Evolutionary conservation across 2,888 invertebrate species (phyloP).

Genomic region (Dioctria rufipes): DNA sequence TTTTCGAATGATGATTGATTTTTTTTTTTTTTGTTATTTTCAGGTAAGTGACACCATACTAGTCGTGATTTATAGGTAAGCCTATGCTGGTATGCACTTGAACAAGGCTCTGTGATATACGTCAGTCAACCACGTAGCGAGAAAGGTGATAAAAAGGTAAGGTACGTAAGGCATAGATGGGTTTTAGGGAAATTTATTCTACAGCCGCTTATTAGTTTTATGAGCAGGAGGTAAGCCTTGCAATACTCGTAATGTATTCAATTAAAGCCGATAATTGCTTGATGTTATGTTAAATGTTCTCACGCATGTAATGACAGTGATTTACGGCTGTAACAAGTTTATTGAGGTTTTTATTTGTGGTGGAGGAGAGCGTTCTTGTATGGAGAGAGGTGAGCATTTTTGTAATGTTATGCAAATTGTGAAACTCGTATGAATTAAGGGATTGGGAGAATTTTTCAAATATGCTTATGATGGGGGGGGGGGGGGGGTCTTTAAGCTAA

Average conservation of each 20-base stretch:
- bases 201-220: constrained; percentile 1
- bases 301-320: constrained; percentile 48
- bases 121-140: constrained; percentile 7
- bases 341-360: constrained; percentile 1
- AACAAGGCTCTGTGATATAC: constrained; percentile 11
- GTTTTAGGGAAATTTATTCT: constrained; percentile 13
- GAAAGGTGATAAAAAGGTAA: neutral
- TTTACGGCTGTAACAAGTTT: constrained; percentile 27
- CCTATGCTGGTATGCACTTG: constrained; percentile 7
- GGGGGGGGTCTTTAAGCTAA: no score
- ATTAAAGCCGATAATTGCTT: constrained; percentile 49
- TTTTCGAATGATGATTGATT: constrained; percentile 13
- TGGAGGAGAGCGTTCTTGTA: no score
- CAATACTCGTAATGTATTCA: constrained; percentile 28
- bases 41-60: constrained; percentile 39
- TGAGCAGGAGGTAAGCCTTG: constrained; percentile 31
- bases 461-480: no score
- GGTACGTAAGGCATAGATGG: neutral
- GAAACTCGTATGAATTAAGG: no score
- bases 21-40: constrained; percentile 27
- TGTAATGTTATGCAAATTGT: no score
- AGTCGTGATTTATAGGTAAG: constrained; percentile 24
- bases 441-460: no score
- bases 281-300: constrained; percentile 39
- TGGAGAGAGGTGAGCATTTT: no score